These are phyloP conservation scores for Triplophysa yarkandensis DNA, from an alignment of 2,797 vertebrate species.

Conservation along the genomic window DNA sequence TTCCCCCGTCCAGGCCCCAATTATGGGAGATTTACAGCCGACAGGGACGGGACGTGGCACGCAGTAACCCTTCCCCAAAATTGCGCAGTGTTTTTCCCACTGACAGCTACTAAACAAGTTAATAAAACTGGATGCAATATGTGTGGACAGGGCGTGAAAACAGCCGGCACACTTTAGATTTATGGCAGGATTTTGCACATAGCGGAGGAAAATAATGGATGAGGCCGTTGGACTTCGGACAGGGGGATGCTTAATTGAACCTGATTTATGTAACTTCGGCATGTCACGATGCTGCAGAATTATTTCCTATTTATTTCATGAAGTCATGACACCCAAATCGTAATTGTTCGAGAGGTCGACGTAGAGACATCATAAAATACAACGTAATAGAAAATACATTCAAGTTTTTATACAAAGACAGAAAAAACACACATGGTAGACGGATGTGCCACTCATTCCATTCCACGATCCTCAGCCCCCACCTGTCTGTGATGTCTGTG, in stretches of 20 bases:
- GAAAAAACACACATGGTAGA: not conserved
- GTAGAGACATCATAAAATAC: not conserved
- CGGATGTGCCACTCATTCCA: not conserved
- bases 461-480: slow-evolving; percentile 10
- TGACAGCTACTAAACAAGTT: slow-evolving; percentile 72
- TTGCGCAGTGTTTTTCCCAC: slow-evolving; percentile 61
- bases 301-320: not conserved
- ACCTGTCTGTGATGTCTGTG: slow-evolving; percentile 26
- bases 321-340: not conserved
- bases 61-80: slow-evolving; percentile 60
- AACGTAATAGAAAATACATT: not conserved
- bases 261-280: slow-evolving; percentile 62
- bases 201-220: slow-evolving; percentile 66
- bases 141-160: slow-evolving; percentile 66
- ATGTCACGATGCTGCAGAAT: slow-evolving; percentile 30
- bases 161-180: slow-evolving; percentile 51
- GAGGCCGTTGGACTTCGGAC: slow-evolving; percentile 56
- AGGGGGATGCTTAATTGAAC: slow-evolving; percentile 52
- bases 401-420: not conserved
- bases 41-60: slow-evolving; percentile 41
- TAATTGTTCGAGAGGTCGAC: not conserved
- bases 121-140: slow-evolving; percentile 68
- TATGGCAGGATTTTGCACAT: slow-evolving; percentile 4
- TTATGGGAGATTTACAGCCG: slow-evolving; percentile 68
- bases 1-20: slow-evolving; percentile 61